Evolutionary conservation across 2,113 vertebrate genomes (phyloP).

Genomic region (Mystacornis crossleyi): DNA sequence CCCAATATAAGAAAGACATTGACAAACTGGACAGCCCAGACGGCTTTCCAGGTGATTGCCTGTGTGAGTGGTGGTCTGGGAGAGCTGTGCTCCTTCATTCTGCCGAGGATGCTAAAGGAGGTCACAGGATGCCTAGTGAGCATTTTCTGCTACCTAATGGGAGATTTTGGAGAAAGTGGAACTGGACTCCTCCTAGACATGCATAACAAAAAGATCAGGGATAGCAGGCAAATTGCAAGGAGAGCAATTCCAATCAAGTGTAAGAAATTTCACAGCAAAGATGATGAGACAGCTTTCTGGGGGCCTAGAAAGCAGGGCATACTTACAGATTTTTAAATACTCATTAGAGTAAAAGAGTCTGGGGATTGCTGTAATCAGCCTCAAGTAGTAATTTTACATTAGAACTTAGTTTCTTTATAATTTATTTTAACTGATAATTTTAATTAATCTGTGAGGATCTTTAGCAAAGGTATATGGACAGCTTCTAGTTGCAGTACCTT

Average conservation of each 20-base stretch:
- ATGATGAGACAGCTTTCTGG: neutral
- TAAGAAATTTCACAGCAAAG: neutral
- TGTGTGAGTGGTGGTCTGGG: accelerated
- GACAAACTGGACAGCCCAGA: neutral
- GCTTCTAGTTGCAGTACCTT: neutral
- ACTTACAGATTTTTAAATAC: neutral
- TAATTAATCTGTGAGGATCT: neutral
- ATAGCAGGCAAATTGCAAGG: neutral
- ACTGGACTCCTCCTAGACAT: neutral
- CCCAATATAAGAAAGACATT: neutral
- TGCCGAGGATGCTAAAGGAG: neutral
- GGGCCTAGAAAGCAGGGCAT: neutral
- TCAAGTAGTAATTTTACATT: neutral
- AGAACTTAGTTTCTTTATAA: neutral
- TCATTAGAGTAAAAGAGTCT: neutral
- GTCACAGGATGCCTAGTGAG: neutral
- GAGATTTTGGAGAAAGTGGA: neutral
- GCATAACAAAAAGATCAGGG: neutral
- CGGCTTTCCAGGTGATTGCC: neutral
- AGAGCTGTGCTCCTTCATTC: accelerated
- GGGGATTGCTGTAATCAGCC: neutral
- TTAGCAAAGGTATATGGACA: neutral
- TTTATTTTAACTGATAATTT: neutral
- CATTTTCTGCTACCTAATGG: neutral
- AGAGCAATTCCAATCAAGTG: neutral